Percentiles rank a stretch among this genome's conserved stretches.
phyloP scores from a whole-genome alignment of 2,797 vertebrate species.

The Neostethus bicornis region DNA sequence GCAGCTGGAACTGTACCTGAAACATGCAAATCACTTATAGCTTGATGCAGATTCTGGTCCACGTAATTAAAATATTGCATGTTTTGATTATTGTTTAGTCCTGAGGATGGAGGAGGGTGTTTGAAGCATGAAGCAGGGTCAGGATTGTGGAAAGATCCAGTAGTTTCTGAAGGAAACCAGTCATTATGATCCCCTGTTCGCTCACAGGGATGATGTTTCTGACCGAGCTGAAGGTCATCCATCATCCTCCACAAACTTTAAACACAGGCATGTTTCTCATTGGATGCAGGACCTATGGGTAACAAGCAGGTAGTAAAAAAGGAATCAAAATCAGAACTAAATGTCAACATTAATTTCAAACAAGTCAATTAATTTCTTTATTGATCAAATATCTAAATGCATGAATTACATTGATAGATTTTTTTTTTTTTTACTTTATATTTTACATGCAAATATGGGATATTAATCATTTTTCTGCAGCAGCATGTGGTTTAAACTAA shows the following conservation, averaged over 20 bases:
- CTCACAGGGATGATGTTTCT: slow-evolving; percentile 48
- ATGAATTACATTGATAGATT: no score
- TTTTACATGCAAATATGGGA: no score
- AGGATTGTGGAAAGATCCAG: slow-evolving; percentile 27
- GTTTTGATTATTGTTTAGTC: not conserved
- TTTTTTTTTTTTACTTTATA: no score
- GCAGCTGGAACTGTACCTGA: slow-evolving; percentile 9
- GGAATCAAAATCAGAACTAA: not conserved
- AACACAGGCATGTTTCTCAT: slow-evolving; percentile 17
- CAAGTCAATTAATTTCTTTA: not conserved
- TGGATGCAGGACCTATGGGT: slow-evolving; percentile 11
- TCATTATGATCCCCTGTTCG: slow-evolving; percentile 58
- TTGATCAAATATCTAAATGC: no score
- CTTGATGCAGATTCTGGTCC: not conserved
- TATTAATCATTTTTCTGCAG: no score
- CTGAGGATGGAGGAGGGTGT: not conserved
- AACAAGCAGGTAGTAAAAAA: not conserved
- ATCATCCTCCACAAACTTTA: slow-evolving; percentile 60
- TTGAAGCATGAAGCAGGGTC: slow-evolving; percentile 24
- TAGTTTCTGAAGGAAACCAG: slow-evolving; percentile 51
- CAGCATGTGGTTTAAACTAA: no score
- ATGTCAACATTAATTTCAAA: not conserved
- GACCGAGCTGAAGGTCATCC: slow-evolving; percentile 64
- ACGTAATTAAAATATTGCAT: not conserved
- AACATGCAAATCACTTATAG: not conserved